These are phyloP conservation scores for Chlorops oryzae DNA, from an alignment of 1,140 invertebrate genomes.

Conservation along the genomic window DNA sequence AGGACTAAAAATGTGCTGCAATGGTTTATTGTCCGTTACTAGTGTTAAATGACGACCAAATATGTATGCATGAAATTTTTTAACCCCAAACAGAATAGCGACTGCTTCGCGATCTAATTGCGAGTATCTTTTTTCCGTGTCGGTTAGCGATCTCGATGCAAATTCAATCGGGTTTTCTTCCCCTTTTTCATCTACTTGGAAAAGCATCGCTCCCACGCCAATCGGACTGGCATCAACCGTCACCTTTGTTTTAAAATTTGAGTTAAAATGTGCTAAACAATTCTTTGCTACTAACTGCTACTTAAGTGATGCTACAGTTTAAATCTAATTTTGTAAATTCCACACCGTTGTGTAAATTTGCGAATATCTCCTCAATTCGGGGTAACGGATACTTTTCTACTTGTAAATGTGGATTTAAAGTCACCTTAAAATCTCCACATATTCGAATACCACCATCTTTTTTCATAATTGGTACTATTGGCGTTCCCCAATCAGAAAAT, in stretches of 20 bases:
- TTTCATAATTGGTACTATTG: slow-evolving; percentile 7
- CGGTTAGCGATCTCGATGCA: background rate
- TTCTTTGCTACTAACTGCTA: background rate
- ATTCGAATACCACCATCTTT: slow-evolving; percentile 4
- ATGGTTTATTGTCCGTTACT: no score
- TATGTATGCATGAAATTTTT: background rate
- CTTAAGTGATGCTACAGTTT: background rate
- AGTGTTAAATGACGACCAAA: background rate
- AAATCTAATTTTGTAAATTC: background rate
- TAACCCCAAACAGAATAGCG: no score
- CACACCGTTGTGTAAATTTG: background rate
- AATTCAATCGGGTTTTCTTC: background rate
- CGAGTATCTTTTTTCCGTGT: background rate
- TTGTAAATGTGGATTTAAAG: slow-evolving; percentile 10
- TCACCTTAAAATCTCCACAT: no score
- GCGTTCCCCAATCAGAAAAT: slow-evolving; percentile 9
- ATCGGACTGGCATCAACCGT: background rate
- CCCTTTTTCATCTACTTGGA: background rate
- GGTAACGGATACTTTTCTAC: slow-evolving; percentile 4
- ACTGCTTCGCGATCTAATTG: background rate
- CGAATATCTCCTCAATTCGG: background rate
- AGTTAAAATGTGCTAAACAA: background rate
- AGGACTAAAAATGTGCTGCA: background rate
- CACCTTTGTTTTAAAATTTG: background rate
- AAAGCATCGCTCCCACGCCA: background rate